phyloP scores from a whole-genome alignment of 1,140 invertebrate species.

The Drosophila subobscura region DNA sequence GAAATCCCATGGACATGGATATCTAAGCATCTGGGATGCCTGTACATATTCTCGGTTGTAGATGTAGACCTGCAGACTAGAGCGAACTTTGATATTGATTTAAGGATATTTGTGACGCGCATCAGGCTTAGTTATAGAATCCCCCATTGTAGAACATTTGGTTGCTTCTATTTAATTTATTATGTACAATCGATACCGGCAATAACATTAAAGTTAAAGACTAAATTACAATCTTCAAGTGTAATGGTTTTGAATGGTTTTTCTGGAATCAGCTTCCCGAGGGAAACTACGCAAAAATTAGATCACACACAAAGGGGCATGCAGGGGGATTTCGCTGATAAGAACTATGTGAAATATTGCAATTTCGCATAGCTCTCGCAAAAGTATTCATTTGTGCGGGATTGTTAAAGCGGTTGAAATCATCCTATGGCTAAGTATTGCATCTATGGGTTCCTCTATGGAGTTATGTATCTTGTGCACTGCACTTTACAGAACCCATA shows the following conservation, averaged over 20 bases:
- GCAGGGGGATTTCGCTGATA: slow-evolving; percentile 4
- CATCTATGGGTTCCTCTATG: slow-evolving; percentile 19
- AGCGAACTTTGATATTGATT: slow-evolving; percentile 19
- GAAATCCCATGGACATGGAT: slow-evolving; percentile 19
- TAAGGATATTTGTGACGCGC: slow-evolving; percentile 19
- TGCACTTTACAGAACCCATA: slow-evolving; percentile 38
- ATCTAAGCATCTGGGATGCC: slow-evolving; percentile 3
- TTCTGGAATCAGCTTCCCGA: slow-evolving; percentile 60
- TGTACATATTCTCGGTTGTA: too few relatives aligned
- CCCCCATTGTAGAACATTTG: slow-evolving; percentile 1
- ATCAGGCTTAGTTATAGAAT: slow-evolving; percentile 6
- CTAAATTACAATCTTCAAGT: slow-evolving; percentile 63
- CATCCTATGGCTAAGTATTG: slow-evolving; percentile 28
- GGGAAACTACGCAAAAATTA: slow-evolving; percentile 58
- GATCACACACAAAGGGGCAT: slow-evolving; percentile 25
- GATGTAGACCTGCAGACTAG: too few relatives aligned
- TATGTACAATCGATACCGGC: slow-evolving; percentile 72
- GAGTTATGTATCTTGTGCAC: slow-evolving; percentile 28
- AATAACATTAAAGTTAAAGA: slow-evolving; percentile 72
- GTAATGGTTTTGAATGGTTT: slow-evolving; percentile 43
- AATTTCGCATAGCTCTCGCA: slow-evolving; percentile 13
- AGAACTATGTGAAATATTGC: slow-evolving; percentile 17
- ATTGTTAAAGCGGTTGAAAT: slow-evolving; percentile 3
- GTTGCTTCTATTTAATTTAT: slow-evolving; percentile 77
- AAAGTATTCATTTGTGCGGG: neutral